These are phyloP conservation scores for Passer montanus DNA, from an alignment of 2,113 vertebrate species.

Conservation along the genomic window DNA sequence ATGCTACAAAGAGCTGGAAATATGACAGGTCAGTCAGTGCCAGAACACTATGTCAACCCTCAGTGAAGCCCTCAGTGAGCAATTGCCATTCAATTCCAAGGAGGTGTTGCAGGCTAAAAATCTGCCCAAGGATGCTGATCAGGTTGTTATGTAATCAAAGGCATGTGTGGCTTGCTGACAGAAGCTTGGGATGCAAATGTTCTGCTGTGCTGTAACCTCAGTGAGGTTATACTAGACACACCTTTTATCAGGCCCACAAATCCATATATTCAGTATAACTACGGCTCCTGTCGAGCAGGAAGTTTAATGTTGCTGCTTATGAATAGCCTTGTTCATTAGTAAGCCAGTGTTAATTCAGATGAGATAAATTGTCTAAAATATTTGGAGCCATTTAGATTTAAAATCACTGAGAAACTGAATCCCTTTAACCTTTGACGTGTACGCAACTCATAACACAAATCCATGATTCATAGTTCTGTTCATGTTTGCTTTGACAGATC, in stretches of 20 bases:
- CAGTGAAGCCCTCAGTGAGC: neutral
- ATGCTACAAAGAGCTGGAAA: neutral
- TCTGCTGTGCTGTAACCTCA: neutral
- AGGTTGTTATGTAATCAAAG: neutral
- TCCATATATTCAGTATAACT: neutral
- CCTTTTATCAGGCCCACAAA: neutral
- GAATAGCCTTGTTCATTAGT: neutral
- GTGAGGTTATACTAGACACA: neutral
- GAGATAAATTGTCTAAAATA: neutral
- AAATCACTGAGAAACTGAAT: neutral
- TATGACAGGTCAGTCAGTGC: neutral
- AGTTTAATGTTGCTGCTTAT: neutral
- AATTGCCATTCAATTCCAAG: neutral
- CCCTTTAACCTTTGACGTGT: neutral
- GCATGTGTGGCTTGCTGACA: neutral
- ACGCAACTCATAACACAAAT: neutral
- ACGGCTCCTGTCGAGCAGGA: neutral
- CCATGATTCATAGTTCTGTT: neutral
- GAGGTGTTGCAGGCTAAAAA: neutral
- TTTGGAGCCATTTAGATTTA: neutral
- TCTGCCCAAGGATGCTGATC: neutral
- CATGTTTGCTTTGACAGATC: neutral
- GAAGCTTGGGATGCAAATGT: neutral
- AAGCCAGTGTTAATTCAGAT: neutral
- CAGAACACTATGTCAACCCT: neutral